A percentile compares a stretch with the other conserved stretches of the same genome.
phyloP scores from a whole-genome alignment of 2,797 vertebrate genomes.

The Rhinella marina region DNA sequence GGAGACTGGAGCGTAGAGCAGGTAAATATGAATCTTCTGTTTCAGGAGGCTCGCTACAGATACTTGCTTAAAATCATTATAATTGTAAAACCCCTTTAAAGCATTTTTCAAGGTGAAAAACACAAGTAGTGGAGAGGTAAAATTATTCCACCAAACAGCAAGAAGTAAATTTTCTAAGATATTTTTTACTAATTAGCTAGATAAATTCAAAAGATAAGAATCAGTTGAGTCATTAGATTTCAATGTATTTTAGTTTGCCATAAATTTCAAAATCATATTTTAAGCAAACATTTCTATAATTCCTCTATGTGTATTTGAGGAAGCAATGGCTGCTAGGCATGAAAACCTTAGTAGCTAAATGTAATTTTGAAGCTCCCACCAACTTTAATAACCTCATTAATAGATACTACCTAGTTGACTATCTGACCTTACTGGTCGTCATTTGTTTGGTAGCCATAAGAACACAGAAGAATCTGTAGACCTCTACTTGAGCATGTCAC shows the following conservation, averaged over 20 bases:
- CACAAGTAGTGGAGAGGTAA: no score
- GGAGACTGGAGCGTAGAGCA: no score
- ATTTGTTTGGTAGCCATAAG: no score
- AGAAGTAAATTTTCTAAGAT: background rate
- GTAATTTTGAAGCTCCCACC: background rate
- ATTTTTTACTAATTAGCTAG: conserved; percentile 2
- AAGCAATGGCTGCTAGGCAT: background rate
- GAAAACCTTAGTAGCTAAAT: background rate
- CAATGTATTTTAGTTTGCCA: background rate
- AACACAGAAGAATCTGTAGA: no score
- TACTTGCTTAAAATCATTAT: no score
- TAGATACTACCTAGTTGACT: background rate
- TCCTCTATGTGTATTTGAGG: background rate
- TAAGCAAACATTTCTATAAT: background rate
- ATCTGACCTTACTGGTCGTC: no score
- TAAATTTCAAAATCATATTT: background rate
- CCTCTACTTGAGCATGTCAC: no score
- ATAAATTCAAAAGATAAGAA: background rate
- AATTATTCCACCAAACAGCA: background rate
- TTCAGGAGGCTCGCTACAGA: no score
- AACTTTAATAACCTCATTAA: background rate
- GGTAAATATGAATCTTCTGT: no score
- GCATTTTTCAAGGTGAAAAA: no score
- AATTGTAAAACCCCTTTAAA: no score
- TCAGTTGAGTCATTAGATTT: background rate